phyloP scores from a whole-genome alignment of 2,888 invertebrate genomes.

The Phyto melanocephala region DNA sequence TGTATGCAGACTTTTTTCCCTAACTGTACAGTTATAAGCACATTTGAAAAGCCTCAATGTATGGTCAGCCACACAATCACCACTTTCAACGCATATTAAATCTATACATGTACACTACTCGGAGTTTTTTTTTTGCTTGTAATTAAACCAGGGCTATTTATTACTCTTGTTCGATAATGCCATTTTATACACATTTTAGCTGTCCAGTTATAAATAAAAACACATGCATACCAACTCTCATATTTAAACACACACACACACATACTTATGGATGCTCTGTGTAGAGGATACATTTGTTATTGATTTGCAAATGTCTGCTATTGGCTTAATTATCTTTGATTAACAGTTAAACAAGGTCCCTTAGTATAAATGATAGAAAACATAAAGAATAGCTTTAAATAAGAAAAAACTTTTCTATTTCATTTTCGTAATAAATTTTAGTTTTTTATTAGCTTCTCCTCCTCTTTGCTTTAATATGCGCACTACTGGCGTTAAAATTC shows the following conservation, averaged over 20 bases:
- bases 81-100: slow-evolving; percentile 49
- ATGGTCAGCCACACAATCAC: slow-evolving; percentile 48
- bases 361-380: background rate
- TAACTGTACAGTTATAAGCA: too few relatives aligned
- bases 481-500: background rate
- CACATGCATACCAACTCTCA: background rate
- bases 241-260: background rate
- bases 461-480: background rate
- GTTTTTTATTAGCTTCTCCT: background rate
- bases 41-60: slow-evolving; percentile 34
- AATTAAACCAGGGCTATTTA: slow-evolving; percentile 50
- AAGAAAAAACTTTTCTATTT: background rate
- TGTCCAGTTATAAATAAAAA: background rate
- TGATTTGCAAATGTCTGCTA: slow-evolving; percentile 48
- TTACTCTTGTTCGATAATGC: slow-evolving; percentile 41
- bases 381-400: background rate
- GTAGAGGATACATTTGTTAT: slow-evolving; percentile 50
- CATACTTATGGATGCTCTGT: background rate
- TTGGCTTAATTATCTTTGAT: slow-evolving; percentile 29
- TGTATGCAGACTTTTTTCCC: too few relatives aligned
- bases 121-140: slow-evolving; percentile 7
- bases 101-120: background rate
- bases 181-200: slow-evolving; percentile 33
- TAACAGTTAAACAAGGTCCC: background rate
- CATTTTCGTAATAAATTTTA: background rate